These are phyloP conservation scores for Grantiella picta DNA, from an alignment of 2,113 vertebrate genomes.

Conservation along the genomic window DNA sequence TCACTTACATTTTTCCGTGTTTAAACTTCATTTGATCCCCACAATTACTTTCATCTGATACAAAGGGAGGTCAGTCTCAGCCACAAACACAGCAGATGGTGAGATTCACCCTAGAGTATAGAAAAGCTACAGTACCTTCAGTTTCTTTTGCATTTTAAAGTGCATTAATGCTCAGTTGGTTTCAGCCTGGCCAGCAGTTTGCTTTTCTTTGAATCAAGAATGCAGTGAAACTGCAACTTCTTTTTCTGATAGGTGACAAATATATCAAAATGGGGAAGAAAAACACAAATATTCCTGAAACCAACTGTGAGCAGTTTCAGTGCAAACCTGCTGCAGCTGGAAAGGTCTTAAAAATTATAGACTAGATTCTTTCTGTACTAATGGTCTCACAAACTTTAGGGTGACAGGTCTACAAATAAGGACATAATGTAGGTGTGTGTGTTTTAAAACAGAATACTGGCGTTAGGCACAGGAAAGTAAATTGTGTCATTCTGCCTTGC, in stretches of 20 bases:
- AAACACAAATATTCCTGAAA: background rate
- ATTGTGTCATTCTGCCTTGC: background rate
- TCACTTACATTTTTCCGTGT: background rate
- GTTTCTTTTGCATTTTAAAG: constrained; percentile 10
- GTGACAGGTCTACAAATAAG: background rate
- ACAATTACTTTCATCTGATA: constrained; percentile 8
- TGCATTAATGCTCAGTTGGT: background rate
- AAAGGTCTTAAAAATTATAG: background rate
- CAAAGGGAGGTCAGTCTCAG: constrained; percentile 1
- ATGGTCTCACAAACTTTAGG: background rate
- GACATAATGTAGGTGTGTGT: background rate
- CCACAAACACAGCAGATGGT: constrained; percentile 19
- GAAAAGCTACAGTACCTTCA: background rate
- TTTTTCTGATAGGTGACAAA: background rate
- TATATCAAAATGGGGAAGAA: background rate
- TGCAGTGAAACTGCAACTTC: background rate
- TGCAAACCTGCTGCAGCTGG: background rate
- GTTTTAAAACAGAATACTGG: background rate
- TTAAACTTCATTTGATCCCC: constrained; percentile 12
- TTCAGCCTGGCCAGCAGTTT: background rate
- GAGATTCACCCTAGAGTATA: background rate
- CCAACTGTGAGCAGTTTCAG: background rate
- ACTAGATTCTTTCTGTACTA: background rate
- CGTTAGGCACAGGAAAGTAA: background rate
- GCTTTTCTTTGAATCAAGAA: background rate